These are phyloP conservation scores for Dasyornis broadbenti DNA, from an alignment of 2,113 vertebrate genomes.

Conservation along the genomic window DNA sequence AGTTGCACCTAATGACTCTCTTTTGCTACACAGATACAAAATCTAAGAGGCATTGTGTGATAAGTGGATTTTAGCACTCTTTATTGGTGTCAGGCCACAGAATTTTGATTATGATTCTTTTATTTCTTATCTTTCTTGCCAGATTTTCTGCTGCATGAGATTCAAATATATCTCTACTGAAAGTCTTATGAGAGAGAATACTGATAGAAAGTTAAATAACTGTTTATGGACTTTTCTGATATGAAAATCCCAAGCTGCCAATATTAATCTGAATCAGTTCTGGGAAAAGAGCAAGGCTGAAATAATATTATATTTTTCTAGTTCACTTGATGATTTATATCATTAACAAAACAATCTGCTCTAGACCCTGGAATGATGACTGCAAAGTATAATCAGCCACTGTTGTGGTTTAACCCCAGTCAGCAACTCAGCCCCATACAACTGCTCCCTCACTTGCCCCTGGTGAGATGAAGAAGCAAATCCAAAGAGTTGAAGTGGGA, in stretches of 20 bases:
- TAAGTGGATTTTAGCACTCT: slow-evolving; percentile 3
- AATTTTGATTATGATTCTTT: neutral
- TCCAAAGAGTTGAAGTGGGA: neutral
- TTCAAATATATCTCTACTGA: neutral
- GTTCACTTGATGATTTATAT: neutral
- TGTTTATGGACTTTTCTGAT: neutral
- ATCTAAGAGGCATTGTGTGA: neutral
- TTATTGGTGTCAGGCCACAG: neutral
- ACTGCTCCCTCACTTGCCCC: neutral
- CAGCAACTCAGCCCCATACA: neutral
- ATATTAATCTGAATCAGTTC: neutral
- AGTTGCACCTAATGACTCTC: neutral
- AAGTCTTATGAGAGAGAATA: neutral
- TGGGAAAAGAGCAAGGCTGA: neutral
- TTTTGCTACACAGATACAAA: neutral
- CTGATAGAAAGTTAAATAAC: slow-evolving; percentile 3
- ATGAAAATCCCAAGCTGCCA: slow-evolving; percentile 10
- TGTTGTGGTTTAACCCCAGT: neutral
- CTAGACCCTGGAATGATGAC: neutral
- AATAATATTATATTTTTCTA: neutral
- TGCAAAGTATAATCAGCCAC: neutral
- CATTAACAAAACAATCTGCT: neutral
- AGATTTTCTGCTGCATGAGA: neutral
- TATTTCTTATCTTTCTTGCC: neutral
- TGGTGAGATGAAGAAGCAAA: neutral